Evolutionary conservation across 2,113 vertebrate genomes (phyloP), one percentile per base, ranked within the genome.

Genomic region (Ochotona princeps): DNA sequence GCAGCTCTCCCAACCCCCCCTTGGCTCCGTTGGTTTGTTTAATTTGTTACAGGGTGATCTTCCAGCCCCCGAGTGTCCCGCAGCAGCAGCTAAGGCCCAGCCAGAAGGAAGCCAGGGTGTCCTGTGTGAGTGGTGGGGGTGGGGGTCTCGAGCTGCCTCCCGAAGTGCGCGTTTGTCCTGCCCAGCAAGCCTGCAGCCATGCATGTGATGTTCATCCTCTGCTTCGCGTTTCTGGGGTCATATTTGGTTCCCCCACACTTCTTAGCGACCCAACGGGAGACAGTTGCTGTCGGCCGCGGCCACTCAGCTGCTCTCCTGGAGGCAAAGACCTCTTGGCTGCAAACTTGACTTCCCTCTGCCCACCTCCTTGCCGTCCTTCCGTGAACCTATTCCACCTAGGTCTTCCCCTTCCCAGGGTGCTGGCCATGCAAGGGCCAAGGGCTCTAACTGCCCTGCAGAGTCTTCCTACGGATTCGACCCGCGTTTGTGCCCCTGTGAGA

Each of bases 221-320:
- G 5, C 83, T 87, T 85, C 80, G 49, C 83, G 82, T 87, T 93
- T 82, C 61, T 93, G 84, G 93, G 92, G 94, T 96, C 87, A 51
- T 87, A 60, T 92, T 85, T 94, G 82, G 91, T 84, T 73, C 6
- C 60, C 51, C 28, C 63, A 6, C 60, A 82, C 91, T 91, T 95
- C 94, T 93, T 94, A 91, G 82, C 86, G 10, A 67, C 61, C 26
- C 76, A 23, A 20, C 87, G 57, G 87, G 89, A 91, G 67, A 87
- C 61, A 83, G 87, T 83, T 83, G 87, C 87, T 32, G 18, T 23
- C 38, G 74, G 83, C 17, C 35, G 47, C 74, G n/a, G 44, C 70
- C 35, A 44, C 65, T 12, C 75, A 44, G 49, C 8, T 23, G 25
- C 15, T 44, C 63, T 66, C 54, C 63, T 9, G 23, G 49, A 91